These are phyloP conservation scores for Tetheella fluctuosa DNA, from an alignment of 2,888 invertebrate species.

Conservation along the genomic window DNA sequence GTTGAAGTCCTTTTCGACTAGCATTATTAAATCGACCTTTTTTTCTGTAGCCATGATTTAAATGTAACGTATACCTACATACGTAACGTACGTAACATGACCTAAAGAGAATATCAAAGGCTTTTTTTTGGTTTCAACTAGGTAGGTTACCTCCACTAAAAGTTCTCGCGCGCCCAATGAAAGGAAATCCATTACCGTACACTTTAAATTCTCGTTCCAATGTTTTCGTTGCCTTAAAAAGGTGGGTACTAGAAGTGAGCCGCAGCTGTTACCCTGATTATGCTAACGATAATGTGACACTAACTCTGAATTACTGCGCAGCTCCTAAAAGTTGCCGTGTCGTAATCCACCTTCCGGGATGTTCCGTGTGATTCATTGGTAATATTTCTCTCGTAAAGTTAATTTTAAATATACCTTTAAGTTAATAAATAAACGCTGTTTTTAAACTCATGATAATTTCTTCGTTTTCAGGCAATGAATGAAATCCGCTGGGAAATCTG, in stretches of 20 bases:
- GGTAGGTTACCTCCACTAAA: conserved; percentile 12
- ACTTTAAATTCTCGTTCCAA: conserved; percentile 49
- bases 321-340: conserved; percentile 25
- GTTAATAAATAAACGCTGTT: background rate
- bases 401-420: conserved; percentile 8
- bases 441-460: background rate
- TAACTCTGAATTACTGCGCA: conserved; percentile 46
- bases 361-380: conserved; percentile 15
- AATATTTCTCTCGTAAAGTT: conserved; percentile 12
- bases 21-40: no score
- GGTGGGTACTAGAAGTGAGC: conserved; percentile 24
- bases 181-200: conserved; percentile 49
- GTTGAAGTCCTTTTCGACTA: no score
- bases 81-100: no score
- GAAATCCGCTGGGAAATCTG: background rate
- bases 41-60: no score
- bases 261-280: conserved; percentile 56
- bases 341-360: conserved; percentile 25
- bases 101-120: background rate
- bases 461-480: background rate
- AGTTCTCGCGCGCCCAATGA: conserved; percentile 32
- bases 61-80: no score
- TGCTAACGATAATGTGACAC: conserved; percentile 63
- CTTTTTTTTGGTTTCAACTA: conserved; percentile 26
- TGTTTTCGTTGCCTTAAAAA: conserved; percentile 41